Evolutionary conservation across 2,113 vertebrate genomes (phyloP).

Genomic region (Campylomormyrus tamandua): DNA sequence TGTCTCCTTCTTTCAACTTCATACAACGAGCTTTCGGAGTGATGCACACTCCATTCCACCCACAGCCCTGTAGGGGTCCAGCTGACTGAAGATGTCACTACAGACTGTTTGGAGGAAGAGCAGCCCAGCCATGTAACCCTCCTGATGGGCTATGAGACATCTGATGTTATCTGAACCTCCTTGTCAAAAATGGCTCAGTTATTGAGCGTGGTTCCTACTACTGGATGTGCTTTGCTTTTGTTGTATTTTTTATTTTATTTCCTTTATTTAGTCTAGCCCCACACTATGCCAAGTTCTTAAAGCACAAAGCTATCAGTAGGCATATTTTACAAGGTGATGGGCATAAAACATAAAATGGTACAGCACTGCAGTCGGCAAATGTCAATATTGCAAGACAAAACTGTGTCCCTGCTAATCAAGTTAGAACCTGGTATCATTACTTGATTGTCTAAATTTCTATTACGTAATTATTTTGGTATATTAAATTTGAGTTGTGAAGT

Average conservation of each 20-base stretch:
- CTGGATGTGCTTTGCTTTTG: background rate
- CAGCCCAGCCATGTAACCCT: background rate
- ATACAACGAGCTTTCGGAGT: background rate
- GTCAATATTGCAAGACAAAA: background rate
- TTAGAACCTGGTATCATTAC: background rate
- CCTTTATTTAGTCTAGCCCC: background rate
- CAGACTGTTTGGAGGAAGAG: background rate
- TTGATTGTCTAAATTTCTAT: background rate
- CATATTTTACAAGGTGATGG: background rate
- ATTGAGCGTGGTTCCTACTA: background rate
- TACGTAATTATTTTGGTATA: background rate
- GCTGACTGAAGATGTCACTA: background rate
- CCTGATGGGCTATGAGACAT: background rate
- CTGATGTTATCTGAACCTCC: background rate
- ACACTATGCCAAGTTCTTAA: background rate
- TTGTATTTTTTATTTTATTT: background rate
- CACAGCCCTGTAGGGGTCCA: background rate
- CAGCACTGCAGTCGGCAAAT: background rate
- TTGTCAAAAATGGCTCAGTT: background rate
- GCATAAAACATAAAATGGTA: background rate
- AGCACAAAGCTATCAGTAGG: background rate
- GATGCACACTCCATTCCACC: background rate
- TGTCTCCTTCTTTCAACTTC: background rate
- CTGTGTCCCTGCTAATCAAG: background rate
- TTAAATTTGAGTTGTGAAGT: background rate